Evolutionary conservation across 2,888 invertebrate genomes (phyloP).

Genomic region (Graphium colonna): DNA sequence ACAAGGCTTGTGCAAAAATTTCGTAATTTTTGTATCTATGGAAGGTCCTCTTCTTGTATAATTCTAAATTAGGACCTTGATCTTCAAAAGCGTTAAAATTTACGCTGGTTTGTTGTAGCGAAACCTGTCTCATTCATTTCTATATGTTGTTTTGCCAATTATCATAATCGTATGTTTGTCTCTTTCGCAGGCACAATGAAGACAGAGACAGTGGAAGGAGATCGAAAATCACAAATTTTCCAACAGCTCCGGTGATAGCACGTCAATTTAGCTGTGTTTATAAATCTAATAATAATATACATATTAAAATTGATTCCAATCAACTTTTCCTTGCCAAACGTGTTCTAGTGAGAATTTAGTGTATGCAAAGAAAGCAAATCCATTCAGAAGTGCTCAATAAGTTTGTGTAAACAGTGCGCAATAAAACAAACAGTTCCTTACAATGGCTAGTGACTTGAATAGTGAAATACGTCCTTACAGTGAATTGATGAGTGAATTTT

Average conservation of each 20-base stretch:
- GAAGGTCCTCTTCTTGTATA: constrained; percentile 4
- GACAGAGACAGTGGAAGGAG: constrained; percentile 32
- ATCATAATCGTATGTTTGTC: constrained; percentile 43
- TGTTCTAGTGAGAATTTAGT: constrained; percentile 21
- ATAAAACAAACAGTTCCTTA: constrained; percentile 49
- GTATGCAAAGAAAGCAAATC: constrained; percentile 29
- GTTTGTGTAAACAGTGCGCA: constrained; percentile 27
- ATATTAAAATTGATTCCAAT: constrained; percentile 24
- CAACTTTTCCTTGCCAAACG: not conserved
- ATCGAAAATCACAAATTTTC: constrained; percentile 35
- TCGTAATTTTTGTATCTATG: not conserved
- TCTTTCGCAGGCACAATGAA: constrained; percentile 56
- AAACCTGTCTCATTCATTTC: constrained; percentile 44
- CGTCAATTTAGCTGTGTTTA: constrained; percentile 36
- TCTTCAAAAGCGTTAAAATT: constrained; percentile 25
- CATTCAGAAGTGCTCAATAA: constrained; percentile 39
- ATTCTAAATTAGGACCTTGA: constrained; percentile 18
- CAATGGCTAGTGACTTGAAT: constrained; percentile 52
- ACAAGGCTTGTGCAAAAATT: not conserved
- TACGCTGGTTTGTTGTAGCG: constrained; percentile 28
- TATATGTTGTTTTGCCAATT: constrained; percentile 50
- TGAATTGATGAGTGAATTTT: constrained; percentile 52
- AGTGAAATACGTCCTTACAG: constrained; percentile 48
- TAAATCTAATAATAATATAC: constrained; percentile 25
- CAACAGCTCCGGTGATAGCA: constrained; percentile 34